Evolutionary conservation across 2,797 vertebrate genomes (phyloP).

Genomic region (Vireo griseus): DNA sequence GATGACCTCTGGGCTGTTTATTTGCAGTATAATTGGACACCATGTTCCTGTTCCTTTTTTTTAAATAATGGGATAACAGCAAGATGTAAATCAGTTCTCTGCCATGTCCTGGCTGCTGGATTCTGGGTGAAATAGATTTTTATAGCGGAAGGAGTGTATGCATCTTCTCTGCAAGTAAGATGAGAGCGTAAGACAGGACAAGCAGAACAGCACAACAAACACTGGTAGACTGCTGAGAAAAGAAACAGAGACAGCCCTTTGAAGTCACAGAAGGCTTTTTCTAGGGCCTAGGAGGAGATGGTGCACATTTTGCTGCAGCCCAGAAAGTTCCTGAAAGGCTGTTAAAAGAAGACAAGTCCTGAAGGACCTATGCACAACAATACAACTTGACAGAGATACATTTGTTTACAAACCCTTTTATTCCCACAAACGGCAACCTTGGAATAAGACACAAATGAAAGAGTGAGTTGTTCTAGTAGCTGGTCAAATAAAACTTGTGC

Average conservation of each 20-base stretch:
- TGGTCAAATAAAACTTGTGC: neutral
- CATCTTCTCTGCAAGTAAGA: neutral
- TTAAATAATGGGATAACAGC: neutral
- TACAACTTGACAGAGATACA: neutral
- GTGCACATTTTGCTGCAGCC: neutral
- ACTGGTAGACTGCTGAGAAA: neutral
- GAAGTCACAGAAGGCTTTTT: neutral
- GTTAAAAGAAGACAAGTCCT: neutral
- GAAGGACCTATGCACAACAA: neutral
- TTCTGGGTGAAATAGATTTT: neutral
- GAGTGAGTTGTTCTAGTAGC: neutral
- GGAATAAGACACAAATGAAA: neutral
- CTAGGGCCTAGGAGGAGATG: neutral
- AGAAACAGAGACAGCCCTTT: neutral
- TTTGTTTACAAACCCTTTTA: neutral
- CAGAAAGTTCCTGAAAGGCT: neutral
- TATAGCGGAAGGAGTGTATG: neutral
- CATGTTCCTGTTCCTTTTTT: neutral
- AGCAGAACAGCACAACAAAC: neutral
- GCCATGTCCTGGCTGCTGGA: neutral
- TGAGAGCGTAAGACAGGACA: neutral
- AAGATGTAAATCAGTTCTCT: neutral
- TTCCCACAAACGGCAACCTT: neutral
- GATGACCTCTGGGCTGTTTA: neutral
- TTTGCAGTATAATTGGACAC: neutral